Conservation (phyloP, 2,888 invertebrate genomes). For the Cataglyphis albicans region DNA sequence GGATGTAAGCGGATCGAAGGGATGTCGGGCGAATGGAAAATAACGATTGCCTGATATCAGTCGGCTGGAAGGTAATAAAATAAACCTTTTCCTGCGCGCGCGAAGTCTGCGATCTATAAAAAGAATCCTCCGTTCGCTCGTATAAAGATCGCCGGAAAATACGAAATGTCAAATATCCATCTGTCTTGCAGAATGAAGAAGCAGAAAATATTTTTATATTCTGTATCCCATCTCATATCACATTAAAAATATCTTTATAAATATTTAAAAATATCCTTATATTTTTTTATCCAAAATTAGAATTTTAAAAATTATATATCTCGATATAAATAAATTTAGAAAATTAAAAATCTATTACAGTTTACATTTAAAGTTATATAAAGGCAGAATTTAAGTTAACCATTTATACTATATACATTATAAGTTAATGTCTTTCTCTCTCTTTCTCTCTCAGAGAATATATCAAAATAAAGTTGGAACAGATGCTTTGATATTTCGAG, state of each 20-base stretch:
- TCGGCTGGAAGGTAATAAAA: slow-evolving; percentile 71
- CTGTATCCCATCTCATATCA: neutral
- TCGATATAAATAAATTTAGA: neutral
- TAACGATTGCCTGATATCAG: slow-evolving; percentile 74
- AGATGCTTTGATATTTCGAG: neutral
- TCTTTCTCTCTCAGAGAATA: too few species aligned
- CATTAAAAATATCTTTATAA: neutral
- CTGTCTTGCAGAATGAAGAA: too few species aligned
- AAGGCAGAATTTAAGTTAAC: neutral
- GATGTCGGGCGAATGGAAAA: slow-evolving; percentile 70
- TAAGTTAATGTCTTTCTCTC: neutral
- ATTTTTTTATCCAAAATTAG: neutral
- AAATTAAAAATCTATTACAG: neutral
- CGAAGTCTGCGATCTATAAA: slow-evolving; percentile 54
- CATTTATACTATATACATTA: neutral
- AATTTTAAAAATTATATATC: neutral
- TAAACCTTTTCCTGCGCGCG: slow-evolving; percentile 65
- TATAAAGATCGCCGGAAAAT: slow-evolving; percentile 53
- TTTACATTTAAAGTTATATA: neutral
- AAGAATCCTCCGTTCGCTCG: slow-evolving; percentile 49
- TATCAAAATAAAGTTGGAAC: neutral
- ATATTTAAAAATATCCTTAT: too few species aligned
- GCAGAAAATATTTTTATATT: neutral
- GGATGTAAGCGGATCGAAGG: slow-evolving; percentile 69
- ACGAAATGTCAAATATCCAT: slow-evolving; percentile 64